Conservation (phyloP, 1,140 invertebrate species). For the Yoshiicerus persimilis region DNA sequence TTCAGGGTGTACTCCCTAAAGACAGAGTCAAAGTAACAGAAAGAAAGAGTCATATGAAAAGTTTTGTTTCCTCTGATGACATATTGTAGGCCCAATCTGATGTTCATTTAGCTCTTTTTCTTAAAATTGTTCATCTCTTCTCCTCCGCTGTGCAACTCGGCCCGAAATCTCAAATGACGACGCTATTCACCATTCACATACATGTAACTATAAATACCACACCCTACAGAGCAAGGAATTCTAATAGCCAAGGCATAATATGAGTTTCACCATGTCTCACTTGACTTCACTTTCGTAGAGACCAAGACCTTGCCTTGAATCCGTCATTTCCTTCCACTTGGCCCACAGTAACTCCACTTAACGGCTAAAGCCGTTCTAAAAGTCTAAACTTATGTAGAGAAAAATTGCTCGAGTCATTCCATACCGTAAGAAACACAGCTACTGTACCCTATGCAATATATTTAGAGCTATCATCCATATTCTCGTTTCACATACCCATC, state of each 20-base stretch:
- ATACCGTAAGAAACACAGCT: neutral
- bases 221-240: neutral
- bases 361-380: neutral
- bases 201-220: neutral
- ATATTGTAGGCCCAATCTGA: slow-evolving; percentile 28
- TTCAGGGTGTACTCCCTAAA: slow-evolving; percentile 10
- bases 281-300: neutral
- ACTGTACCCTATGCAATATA: neutral
- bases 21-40: neutral
- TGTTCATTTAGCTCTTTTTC: slow-evolving; percentile 25
- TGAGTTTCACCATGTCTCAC: neutral
- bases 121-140: slow-evolving; percentile 4
- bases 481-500: too few species aligned
- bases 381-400: neutral
- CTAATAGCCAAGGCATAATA: neutral
- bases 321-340: neutral
- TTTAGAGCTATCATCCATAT: too few species aligned
- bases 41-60: slow-evolving; percentile 17
- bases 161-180: neutral
- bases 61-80: slow-evolving; percentile 26
- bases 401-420: neutral
- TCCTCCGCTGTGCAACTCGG: neutral
- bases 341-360: neutral
- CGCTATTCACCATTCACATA: neutral
- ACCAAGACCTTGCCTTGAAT: neutral